Evolutionary conservation across 2,113 vertebrate species (phyloP).

Genomic region (Emydura subglobosa): DNA sequence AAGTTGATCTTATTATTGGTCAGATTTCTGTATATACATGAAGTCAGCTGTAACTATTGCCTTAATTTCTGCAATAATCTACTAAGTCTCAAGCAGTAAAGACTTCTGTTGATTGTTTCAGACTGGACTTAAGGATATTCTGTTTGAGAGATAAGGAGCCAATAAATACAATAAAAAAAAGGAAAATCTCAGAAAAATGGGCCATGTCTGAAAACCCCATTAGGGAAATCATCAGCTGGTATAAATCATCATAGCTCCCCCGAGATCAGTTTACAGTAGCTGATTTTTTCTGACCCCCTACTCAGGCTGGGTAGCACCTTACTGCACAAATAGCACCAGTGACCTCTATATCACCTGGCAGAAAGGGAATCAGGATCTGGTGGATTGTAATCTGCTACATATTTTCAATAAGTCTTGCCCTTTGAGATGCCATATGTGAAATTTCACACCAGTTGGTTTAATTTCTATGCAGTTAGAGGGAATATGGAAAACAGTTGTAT

Average conservation of each 20-base stretch:
- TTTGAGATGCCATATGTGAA: not conserved
- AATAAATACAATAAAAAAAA: not conserved
- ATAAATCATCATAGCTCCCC: not conserved
- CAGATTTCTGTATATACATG: slow-evolving; percentile 7
- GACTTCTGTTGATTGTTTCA: not conserved
- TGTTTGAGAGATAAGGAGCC: not conserved
- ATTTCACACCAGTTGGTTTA: not conserved
- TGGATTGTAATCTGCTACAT: not conserved
- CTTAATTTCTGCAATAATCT: slow-evolving; percentile 44
- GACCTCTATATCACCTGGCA: not conserved
- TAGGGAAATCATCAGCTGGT: not conserved
- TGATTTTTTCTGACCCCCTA: not conserved
- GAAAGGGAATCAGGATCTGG: not conserved
- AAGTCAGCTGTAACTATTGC: slow-evolving; percentile 60
- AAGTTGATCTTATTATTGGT: slow-evolving; percentile 61
- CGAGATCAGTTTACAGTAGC: not conserved
- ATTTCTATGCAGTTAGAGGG: not conserved
- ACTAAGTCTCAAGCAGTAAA: slow-evolving; percentile 36
- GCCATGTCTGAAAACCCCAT: not conserved
- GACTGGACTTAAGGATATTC: not conserved
- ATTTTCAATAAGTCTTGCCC: not conserved
- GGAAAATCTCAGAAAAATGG: not conserved
- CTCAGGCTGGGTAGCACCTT: not conserved
- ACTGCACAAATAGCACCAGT: not conserved
- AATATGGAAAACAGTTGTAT: not conserved